phyloP scores from a whole-genome alignment of 2,797 vertebrate species.

The Falco columbarius region DNA sequence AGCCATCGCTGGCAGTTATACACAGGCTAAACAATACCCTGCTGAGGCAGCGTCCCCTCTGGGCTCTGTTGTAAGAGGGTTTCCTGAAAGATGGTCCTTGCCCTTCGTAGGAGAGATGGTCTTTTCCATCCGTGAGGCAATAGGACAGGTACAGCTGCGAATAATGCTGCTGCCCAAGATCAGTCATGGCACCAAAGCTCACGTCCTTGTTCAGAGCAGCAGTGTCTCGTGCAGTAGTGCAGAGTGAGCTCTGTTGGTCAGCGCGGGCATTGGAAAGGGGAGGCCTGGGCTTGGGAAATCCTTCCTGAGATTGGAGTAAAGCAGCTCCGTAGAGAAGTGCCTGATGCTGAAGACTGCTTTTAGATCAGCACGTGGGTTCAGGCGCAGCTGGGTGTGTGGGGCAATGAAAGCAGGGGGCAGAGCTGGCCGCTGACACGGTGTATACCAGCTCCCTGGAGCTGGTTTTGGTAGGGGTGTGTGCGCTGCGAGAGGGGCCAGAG shows the following conservation, averaged over 20 bases:
- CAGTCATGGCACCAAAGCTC: background rate
- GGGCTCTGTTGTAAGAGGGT: background rate
- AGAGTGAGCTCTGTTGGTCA: background rate
- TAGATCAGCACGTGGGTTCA: background rate
- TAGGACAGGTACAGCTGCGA: background rate
- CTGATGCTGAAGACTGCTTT: background rate
- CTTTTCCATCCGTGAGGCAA: background rate
- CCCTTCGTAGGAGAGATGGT: background rate
- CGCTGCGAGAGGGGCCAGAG: background rate
- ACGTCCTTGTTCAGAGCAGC: background rate
- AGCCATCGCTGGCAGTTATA: background rate
- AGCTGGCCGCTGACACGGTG: accelerated
- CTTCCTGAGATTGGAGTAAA: background rate
- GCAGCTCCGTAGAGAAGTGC: background rate
- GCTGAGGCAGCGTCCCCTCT: background rate
- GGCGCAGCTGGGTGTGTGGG: background rate
- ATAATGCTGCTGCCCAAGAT: background rate
- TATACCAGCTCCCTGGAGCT: background rate
- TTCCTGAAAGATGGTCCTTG: background rate
- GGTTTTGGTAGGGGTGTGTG: background rate
- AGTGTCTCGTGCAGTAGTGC: background rate
- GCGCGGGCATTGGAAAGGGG: background rate
- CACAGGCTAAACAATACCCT: background rate
- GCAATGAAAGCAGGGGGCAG: background rate
- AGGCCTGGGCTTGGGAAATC: background rate